phyloP scores from a whole-genome alignment of 2,113 vertebrate genomes.

The Forbesichthys agassizii region DNA sequence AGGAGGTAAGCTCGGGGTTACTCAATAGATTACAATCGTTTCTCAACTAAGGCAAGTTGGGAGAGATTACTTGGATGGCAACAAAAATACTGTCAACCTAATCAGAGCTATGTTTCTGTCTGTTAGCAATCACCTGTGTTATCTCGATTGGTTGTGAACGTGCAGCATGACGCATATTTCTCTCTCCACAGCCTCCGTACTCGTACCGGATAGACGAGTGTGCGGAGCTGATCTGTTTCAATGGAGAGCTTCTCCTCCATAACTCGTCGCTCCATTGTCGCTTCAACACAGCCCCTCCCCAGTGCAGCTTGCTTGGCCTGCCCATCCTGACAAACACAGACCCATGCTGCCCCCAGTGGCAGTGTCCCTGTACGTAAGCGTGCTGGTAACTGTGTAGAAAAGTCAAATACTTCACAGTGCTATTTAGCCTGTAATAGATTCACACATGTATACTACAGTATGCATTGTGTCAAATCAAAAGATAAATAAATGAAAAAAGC shows the following conservation, averaged over 20 bases:
- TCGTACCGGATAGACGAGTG: constrained; percentile 91
- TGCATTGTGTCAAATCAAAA: too few relatives aligned
- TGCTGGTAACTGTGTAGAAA: background rate
- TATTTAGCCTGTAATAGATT: too few relatives aligned
- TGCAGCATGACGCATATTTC: constrained; percentile 8
- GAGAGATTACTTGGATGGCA: background rate
- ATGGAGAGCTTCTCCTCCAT: constrained; percentile 87
- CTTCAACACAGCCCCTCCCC: constrained; percentile 83
- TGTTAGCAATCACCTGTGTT: background rate
- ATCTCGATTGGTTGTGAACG: background rate
- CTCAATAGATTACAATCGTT: too few relatives aligned
- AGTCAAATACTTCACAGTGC: too few relatives aligned
- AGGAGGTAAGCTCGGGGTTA: too few relatives aligned
- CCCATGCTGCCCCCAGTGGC: constrained; percentile 94
- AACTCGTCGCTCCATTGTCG: constrained; percentile 91
- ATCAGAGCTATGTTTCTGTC: background rate
- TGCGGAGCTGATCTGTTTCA: constrained; percentile 91
- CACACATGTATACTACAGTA: too few relatives aligned
- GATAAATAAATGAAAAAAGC: too few relatives aligned
- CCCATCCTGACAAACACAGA: constrained; percentile 90
- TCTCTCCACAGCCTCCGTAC: constrained; percentile 73
- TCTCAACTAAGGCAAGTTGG: too few relatives aligned
- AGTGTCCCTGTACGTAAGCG: constrained; percentile 90
- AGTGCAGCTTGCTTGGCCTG: constrained; percentile 91
- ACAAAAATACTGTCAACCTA: too few relatives aligned